phyloP scores from a whole-genome alignment of 1,140 invertebrate genomes.

The Drosophila triauraria region DNA sequence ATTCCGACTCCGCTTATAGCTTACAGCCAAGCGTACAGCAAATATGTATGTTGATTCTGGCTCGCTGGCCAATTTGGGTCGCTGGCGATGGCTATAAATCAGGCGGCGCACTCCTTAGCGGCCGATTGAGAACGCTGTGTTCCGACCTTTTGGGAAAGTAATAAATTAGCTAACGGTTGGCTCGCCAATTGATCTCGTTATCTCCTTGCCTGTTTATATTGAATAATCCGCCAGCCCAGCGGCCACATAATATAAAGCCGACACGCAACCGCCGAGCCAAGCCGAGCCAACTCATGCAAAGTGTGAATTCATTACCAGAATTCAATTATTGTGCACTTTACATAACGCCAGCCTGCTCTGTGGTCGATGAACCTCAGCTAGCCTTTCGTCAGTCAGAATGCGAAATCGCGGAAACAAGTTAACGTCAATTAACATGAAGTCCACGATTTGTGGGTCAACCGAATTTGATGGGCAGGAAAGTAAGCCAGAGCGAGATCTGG shows the following conservation, averaged over 20 bases:
- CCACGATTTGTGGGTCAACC: slow-evolving; percentile 56
- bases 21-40: slow-evolving; percentile 36
- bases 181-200: slow-evolving; percentile 51
- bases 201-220: slow-evolving; percentile 48
- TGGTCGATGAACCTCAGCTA: slow-evolving; percentile 46
- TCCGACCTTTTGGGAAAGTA: slow-evolving; percentile 53
- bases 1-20: slow-evolving; percentile 24
- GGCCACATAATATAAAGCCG: slow-evolving; percentile 31
- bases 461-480: slow-evolving; percentile 43
- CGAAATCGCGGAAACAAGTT: slow-evolving; percentile 28
- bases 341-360: slow-evolving; percentile 24
- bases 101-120: slow-evolving; percentile 36
- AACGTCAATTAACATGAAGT: slow-evolving; percentile 50
- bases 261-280: slow-evolving; percentile 23
- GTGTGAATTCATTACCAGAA: slow-evolving; percentile 55
- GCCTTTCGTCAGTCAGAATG: slow-evolving; percentile 14
- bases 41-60: slow-evolving; percentile 24
- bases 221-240: slow-evolving; percentile 39
- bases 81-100: slow-evolving; percentile 48
- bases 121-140: slow-evolving; percentile 36
- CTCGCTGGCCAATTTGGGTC: slow-evolving; percentile 45
- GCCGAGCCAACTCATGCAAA: slow-evolving; percentile 33
- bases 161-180: slow-evolving; percentile 59
- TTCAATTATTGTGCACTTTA: slow-evolving; percentile 40
- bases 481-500: slow-evolving; percentile 33